Conservation (phyloP, 2,113 vertebrate species). For the Indicator indicator region DNA sequence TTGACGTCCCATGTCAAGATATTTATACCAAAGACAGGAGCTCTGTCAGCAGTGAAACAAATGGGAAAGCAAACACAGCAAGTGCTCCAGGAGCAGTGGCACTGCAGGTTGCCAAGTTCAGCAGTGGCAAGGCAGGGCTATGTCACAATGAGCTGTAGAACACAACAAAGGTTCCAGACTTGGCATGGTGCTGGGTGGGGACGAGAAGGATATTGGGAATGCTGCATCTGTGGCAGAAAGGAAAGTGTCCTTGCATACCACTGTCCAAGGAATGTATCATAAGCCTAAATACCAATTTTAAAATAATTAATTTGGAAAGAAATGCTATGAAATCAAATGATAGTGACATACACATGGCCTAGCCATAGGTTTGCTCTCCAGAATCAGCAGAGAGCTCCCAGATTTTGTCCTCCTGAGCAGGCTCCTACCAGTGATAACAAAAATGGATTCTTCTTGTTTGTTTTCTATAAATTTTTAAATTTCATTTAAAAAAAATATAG, state of each 20-base stretch:
- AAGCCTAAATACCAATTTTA: background rate
- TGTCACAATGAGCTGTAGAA: background rate
- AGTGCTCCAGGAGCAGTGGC: background rate
- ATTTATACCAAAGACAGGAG: background rate
- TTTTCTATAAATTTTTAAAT: background rate
- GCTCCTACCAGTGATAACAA: background rate
- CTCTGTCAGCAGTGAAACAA: background rate
- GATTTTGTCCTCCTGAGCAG: background rate
- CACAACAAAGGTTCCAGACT: background rate
- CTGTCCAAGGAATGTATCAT: background rate
- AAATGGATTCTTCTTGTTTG: background rate
- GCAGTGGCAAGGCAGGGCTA: background rate
- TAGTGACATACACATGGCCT: background rate
- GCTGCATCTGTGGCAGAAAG: background rate
- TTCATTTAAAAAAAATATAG: too few relatives aligned
- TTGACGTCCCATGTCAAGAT: background rate
- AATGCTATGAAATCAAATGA: background rate
- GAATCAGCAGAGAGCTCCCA: background rate
- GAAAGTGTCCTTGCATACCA: background rate
- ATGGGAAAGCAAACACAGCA: background rate
- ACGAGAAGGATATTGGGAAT: background rate
- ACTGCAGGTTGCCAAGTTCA: background rate
- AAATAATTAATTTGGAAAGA: background rate
- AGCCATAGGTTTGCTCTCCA: background rate
- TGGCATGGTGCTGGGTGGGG: accelerated